Percentiles rank a stretch among this genome's conserved stretches.
Evolutionary conservation across 2,113 vertebrate species (phyloP).

Genomic region (Pao palembangensis): DNA sequence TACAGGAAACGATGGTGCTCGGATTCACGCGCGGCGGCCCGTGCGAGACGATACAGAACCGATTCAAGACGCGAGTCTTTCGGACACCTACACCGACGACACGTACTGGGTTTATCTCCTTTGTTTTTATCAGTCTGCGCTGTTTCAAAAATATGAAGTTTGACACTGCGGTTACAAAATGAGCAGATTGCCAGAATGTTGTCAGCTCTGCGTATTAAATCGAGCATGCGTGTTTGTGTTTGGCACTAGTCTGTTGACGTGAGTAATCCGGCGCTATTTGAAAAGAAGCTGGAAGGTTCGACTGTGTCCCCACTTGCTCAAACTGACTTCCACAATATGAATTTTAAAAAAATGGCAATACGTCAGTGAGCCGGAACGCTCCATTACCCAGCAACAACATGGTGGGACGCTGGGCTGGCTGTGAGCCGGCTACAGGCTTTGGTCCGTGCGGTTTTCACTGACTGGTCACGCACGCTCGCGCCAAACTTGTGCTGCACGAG

Average conservation of each 20-base stretch:
- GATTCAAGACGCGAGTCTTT: slow-evolving; percentile 22
- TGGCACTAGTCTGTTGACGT: slow-evolving; percentile 63
- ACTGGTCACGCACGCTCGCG: background rate
- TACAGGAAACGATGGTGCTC: slow-evolving; percentile 1
- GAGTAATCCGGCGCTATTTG: slow-evolving; percentile 26
- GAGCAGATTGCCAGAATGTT: background rate
- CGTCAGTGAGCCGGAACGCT: slow-evolving; percentile 20
- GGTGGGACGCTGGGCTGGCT: background rate
- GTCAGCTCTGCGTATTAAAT: background rate
- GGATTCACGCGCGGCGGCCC: slow-evolving; percentile 2
- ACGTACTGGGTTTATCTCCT: no score
- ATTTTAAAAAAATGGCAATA: slow-evolving; percentile 27
- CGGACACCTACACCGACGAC: slow-evolving; percentile 12
- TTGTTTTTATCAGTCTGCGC: slow-evolving; percentile 28
- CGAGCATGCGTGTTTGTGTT: slow-evolving; percentile 30
- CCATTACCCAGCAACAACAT: slow-evolving; percentile 9
- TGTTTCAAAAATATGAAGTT: slow-evolving; percentile 24
- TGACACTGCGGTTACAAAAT: slow-evolving; percentile 42
- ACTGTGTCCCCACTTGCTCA: background rate
- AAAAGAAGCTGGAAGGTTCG: slow-evolving; percentile 18
- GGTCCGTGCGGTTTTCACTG: slow-evolving; percentile 45
- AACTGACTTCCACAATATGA: no score
- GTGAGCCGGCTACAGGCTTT: background rate
- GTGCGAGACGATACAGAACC: slow-evolving; percentile 14
- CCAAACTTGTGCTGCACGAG: background rate